These are phyloP conservation scores for Plectrocnemia conspersa DNA, from an alignment of 1,140 invertebrate genomes.

Conservation along the genomic window DNA sequence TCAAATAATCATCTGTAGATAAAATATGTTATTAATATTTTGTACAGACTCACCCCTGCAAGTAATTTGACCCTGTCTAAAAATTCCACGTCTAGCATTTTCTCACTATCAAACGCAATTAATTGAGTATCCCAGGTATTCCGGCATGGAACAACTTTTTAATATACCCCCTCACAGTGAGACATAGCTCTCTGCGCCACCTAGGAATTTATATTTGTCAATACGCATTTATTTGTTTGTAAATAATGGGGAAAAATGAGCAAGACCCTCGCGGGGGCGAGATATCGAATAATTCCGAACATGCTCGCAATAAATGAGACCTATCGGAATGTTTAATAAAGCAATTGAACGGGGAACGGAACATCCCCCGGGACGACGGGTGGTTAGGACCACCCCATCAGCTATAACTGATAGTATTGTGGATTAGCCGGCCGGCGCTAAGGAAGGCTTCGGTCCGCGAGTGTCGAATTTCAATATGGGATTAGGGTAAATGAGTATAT, in stretches of 20 bases:
- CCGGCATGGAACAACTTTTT: conserved; percentile 1
- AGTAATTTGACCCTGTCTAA: too few species aligned
- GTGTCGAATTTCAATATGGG: too few species aligned
- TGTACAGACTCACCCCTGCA: too few species aligned
- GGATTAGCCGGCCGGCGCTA: too few species aligned
- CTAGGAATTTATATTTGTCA: conserved; percentile 25
- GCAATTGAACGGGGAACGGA: conserved; percentile 32
- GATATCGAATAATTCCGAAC: conserved; percentile 36
- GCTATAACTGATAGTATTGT: conserved; percentile 9
- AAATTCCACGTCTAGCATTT: too few species aligned
- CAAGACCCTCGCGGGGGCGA: conserved; percentile 13
- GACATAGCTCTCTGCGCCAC: conserved; percentile 14
- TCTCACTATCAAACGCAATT: too few species aligned
- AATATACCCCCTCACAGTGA: not conserved
- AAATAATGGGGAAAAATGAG: conserved; percentile 30
- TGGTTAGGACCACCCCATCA: not conserved
- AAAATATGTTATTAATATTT: too few species aligned
- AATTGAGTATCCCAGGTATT: not conserved
- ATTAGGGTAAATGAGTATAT: too few species aligned
- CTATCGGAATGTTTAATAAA: conserved; percentile 37
- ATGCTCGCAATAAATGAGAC: conserved; percentile 36
- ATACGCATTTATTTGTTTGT: conserved; percentile 26
- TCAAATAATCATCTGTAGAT: too few species aligned
- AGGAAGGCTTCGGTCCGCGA: too few species aligned
- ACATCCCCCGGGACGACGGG: conserved; percentile 1